Evolutionary conservation across 2,113 vertebrate species (phyloP), one percentile per base, ranked within the genome.

Genomic region (Oncorhynchus keta): DNA sequence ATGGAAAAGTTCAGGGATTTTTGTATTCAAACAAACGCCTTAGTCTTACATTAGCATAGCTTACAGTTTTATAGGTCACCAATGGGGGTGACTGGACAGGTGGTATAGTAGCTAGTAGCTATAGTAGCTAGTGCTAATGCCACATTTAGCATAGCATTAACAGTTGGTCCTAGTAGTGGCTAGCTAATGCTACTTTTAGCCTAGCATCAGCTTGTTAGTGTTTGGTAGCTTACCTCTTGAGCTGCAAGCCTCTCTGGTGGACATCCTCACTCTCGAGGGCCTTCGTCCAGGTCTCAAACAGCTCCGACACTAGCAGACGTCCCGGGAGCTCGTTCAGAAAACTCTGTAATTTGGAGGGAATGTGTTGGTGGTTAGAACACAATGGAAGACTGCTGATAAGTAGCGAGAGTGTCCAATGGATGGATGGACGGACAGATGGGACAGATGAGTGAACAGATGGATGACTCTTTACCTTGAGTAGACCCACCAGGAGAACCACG

Each of bases 311-410:
- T 57, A 99, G 89, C 14, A 99, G 93, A 78, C 96, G 97, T 74
- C 89, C 91, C 1, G 98, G 98, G 83, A 99, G 96, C 1, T 96
- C 94, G 76, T 95, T 92, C 59, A 99, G 95, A 80, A 98, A 99
- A 80, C 95, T 95, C 98, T 99, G 90, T 39, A 87, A 87, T 48
- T 65, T 65, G 78, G 24, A 75, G 26, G n/a, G 79, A 18, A 80
- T 20, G 14, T 24, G 65, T 13, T 4, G 12, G 65, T 6, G 28
- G 14, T 66, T n/a, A 30, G 2, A 30, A 7, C 65, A 28, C 65
- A 67, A 16, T n/a, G 30, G 14, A 67, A 67, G 14, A 14, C 65
- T 16, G 65, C 16, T 28, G 4, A n/a, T 32, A 4, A 67, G 30
- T 67, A 2, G 16, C 3, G 51, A 55, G 51, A 4, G 51, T 9